A percentile compares a stretch with the other conserved stretches of the same genome.
phyloP scores from a whole-genome alignment of 2,113 vertebrate species.

The Pitta sordida region DNA sequence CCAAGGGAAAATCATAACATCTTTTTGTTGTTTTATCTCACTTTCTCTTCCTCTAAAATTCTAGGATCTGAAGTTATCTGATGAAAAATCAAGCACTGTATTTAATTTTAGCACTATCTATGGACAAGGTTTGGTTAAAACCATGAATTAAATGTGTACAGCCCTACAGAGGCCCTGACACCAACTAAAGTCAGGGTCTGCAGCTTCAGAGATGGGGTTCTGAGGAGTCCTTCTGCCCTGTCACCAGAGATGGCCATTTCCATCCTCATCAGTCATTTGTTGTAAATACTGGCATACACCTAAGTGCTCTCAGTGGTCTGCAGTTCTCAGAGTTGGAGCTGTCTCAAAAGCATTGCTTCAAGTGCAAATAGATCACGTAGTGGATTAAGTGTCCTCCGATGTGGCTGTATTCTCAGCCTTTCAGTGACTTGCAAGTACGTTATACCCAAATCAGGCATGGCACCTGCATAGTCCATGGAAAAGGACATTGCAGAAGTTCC shows the following conservation, averaged over 20 bases:
- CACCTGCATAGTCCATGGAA: background rate
- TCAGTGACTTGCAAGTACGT: background rate
- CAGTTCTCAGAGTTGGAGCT: background rate
- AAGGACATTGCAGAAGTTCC: background rate
- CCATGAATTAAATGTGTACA: background rate
- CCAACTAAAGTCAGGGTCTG: background rate
- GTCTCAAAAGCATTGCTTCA: background rate
- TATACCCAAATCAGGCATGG: background rate
- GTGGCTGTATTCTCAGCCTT: background rate
- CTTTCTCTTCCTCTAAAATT: background rate
- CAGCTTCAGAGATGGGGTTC: background rate
- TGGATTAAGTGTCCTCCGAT: background rate
- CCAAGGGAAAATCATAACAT: background rate
- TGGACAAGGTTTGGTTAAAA: background rate
- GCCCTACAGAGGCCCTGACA: background rate
- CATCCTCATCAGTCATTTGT: accelerated
- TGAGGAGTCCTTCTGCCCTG: background rate
- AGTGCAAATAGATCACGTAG: background rate
- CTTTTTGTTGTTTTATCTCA: background rate
- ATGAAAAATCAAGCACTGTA: background rate
- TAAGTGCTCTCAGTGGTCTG: background rate
- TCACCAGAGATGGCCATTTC: background rate
- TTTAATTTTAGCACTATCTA: background rate
- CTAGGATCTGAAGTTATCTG: background rate
- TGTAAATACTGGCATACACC: background rate